These are phyloP conservation scores for Aphelenchoides avenae DNA, from an alignment of 1,140 invertebrate species.

Conservation along the genomic window DNA sequence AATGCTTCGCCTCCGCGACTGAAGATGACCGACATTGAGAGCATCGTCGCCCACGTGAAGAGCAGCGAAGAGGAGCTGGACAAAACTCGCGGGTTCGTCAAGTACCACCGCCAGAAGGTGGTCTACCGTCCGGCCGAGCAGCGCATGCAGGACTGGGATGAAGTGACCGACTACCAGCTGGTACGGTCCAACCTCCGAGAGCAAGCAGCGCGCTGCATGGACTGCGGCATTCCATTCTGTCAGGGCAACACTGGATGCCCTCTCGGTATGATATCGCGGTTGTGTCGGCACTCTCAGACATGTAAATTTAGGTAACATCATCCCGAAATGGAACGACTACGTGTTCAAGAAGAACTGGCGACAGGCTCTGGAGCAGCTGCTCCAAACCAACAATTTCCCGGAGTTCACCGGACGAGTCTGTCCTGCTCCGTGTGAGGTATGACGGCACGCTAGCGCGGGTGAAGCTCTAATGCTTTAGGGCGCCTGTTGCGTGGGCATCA, in stretches of 20 bases:
- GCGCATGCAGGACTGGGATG: conserved; percentile 87
- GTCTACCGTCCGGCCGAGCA: conserved; percentile 78
- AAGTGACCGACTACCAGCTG: conserved; percentile 69
- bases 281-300: conserved; percentile 70
- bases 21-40: conserved; percentile 73
- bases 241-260: conserved; percentile 83
- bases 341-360: conserved; percentile 89
- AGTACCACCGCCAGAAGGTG: conserved; percentile 80
- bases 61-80: conserved; percentile 75
- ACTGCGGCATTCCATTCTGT: conserved; percentile 98
- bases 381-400: conserved; percentile 98
- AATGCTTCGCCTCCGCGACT: too few relatives aligned
- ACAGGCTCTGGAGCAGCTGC: conserved; percentile 85
- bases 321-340: conserved; percentile 98
- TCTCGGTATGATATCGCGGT: background rate
- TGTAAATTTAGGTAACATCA: conserved; percentile 73
- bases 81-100: conserved; percentile 89
- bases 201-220: conserved; percentile 96
- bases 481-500: conserved; percentile 92
- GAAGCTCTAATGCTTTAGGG: too few relatives aligned
- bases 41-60: conserved; percentile 65
- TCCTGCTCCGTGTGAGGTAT: conserved; percentile 88
- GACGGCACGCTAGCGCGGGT: background rate
- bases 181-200: conserved; percentile 80
- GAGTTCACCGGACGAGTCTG: conserved; percentile 98